phyloP scores from a whole-genome alignment of 2,797 vertebrate genomes.

The Macropus fuliginosus region DNA sequence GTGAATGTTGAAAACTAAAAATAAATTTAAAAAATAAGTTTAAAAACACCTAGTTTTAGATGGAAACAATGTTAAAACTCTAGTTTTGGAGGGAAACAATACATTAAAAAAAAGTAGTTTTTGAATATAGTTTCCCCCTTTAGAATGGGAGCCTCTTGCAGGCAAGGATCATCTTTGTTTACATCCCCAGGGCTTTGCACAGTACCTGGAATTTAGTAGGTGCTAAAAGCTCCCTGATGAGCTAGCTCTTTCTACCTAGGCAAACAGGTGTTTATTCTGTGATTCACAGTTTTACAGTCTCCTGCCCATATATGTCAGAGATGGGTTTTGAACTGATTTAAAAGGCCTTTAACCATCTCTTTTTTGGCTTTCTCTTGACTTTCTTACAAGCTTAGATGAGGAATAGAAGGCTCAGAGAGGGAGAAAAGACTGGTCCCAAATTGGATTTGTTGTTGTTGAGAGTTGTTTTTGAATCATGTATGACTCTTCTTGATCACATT shows the following conservation, averaged over 20 bases:
- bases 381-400: not conserved
- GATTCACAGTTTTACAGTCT: not conserved
- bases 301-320: not conserved
- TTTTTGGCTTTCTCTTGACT: not conserved
- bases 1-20: too few species aligned
- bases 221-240: not conserved
- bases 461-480: too few species aligned
- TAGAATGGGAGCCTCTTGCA: not conserved
- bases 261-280: not conserved
- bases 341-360: not conserved
- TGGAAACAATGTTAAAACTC: not conserved
- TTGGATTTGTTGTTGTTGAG: not conserved
- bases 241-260: not conserved
- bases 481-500: too few species aligned
- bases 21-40: too few species aligned
- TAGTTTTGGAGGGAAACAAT: not conserved
- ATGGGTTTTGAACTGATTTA: not conserved
- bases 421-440: not conserved
- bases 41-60: not conserved
- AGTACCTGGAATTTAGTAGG: not conserved
- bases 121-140: too few species aligned
- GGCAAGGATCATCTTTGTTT: not conserved
- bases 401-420: not conserved
- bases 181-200: not conserved
- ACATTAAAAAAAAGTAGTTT: too few species aligned